Evolutionary conservation across 2,888 invertebrate species (phyloP).

Genomic region (Sabatieria punctata): DNA sequence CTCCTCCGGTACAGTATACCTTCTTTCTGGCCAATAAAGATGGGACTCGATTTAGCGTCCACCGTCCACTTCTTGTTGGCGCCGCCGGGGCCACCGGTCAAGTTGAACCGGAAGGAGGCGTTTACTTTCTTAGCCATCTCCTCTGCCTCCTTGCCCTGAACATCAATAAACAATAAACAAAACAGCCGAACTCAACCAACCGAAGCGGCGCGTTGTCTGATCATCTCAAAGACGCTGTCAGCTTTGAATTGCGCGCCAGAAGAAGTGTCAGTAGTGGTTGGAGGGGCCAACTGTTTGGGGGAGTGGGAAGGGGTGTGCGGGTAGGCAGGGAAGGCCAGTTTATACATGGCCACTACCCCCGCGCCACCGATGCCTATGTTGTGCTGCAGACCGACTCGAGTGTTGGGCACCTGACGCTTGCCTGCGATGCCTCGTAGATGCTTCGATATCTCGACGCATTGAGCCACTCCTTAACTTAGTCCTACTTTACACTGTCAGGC

Average conservation of each 20-base stretch:
- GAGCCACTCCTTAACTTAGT: constrained; percentile 48
- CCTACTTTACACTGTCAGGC: no score
- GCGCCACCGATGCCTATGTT: constrained; percentile 83
- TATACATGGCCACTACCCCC: constrained; percentile 73
- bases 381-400: constrained; percentile 74
- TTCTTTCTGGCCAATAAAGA: constrained; percentile 14
- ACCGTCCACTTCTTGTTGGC: constrained; percentile 75
- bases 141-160: constrained; percentile 58
- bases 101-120: constrained; percentile 73
- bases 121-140: constrained; percentile 59
- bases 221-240: constrained; percentile 56
- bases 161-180: not conserved
- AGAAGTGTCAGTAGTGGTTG: constrained; percentile 13
- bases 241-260: constrained; percentile 49
- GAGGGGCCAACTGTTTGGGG: constrained; percentile 8
- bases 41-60: constrained; percentile 52
- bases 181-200: constrained; percentile 16
- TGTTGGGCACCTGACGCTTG: constrained; percentile 57
- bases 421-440: constrained; percentile 64
- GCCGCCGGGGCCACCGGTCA: constrained; percentile 59
- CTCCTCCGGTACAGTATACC: no score
- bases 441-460: constrained; percentile 75
- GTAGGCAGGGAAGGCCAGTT: constrained; percentile 52
- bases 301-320: not conserved
- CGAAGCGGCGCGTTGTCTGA: constrained; percentile 54